Evolutionary conservation across 2,113 vertebrate genomes (phyloP), one percentile per base, ranked within the genome.

Genomic region (Triplophysa rosa): DNA sequence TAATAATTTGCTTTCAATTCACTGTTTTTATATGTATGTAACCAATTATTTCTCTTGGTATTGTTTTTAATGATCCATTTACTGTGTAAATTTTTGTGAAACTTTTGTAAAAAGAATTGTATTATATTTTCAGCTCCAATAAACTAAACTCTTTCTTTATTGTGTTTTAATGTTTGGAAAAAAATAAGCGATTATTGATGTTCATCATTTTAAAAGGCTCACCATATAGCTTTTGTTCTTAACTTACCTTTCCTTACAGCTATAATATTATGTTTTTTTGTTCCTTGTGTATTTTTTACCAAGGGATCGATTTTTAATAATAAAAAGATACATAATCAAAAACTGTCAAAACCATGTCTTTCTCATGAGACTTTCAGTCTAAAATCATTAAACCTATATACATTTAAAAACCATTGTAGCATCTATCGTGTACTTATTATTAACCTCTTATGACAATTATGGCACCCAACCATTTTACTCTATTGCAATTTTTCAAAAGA

Each of bases 71-170:
- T 64, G 23, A 67, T 76, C 37, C 78, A 84, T 82, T 82, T 85
- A 82, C 83, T 84, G 42, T 89, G 88, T 89, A 89, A 86, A 89
- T 89, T 84, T 79, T 68, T 84, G 81, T 87, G 81, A 73, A 83
- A 80, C 83, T 37, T 79, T 68, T 84, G 81, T 88, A 81, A 73
- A 83, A 81, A 85, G n/a, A 81, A 77, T 64, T 86, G 79, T 88
- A 75, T 83, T 80, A 83, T 87, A 85, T 81, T 79, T 87, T 82
- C 75, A 62, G 42, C 80, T 72, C 54, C 78, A 87, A 88, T 87
- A 86, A 89, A 89, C 79, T 64, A 40, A 66, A 67, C 47, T 66
- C 45, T 72, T 87, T 79, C 37, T 70, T 29, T 24, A 56, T 11
- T 56, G 13, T 74, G 5, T 61, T 40, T 23, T 49, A 19, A 62